phyloP scores from a whole-genome alignment of 2,888 invertebrate species.

The Carcina quercana region DNA sequence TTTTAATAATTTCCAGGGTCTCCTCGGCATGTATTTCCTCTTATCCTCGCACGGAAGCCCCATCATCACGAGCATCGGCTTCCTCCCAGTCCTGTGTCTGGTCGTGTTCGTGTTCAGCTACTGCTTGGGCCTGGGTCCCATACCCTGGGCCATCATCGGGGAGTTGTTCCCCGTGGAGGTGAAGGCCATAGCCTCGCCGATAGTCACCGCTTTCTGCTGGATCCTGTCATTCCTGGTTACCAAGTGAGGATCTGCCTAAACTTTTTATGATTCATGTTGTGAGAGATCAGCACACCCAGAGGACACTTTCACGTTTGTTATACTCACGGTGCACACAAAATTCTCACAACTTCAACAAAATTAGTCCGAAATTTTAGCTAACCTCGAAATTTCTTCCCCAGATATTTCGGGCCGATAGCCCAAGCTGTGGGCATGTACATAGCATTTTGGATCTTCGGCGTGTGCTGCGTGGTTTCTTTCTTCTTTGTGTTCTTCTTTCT shows the following conservation, averaged over 20 bases:
- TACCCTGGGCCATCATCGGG: constrained; percentile 82
- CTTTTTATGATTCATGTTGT: too few relatives aligned
- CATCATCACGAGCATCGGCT: constrained; percentile 67
- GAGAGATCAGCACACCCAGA: too few relatives aligned
- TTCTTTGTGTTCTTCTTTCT: constrained; percentile 83
- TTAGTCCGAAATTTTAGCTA: too few relatives aligned
- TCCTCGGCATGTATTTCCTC: constrained; percentile 78
- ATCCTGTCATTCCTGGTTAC: constrained; percentile 78
- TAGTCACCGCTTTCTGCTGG: constrained; percentile 81
- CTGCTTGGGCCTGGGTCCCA: constrained; percentile 70
- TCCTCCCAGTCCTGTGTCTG: constrained; percentile 82
- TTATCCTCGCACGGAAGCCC: constrained; percentile 52
- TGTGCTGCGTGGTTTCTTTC: constrained; percentile 69
- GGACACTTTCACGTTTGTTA: too few relatives aligned
- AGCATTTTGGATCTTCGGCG: constrained; percentile 83
- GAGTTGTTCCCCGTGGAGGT: constrained; percentile 82
- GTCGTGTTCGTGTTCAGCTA: constrained; percentile 83
- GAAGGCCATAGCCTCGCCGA: constrained; percentile 77
- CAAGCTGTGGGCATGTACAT: constrained; percentile 48
- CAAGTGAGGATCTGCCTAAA: constrained; percentile 42
- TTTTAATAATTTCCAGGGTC: constrained; percentile 66
- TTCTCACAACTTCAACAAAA: too few relatives aligned
- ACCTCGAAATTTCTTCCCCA: constrained; percentile 19
- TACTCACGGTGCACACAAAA: too few relatives aligned
- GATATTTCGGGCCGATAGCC: constrained; percentile 1